Base-by-base conservation (phyloP, 30 jellyfish, hydroid and myxozoan species). In the Catostylus mosaicus region DNA sequence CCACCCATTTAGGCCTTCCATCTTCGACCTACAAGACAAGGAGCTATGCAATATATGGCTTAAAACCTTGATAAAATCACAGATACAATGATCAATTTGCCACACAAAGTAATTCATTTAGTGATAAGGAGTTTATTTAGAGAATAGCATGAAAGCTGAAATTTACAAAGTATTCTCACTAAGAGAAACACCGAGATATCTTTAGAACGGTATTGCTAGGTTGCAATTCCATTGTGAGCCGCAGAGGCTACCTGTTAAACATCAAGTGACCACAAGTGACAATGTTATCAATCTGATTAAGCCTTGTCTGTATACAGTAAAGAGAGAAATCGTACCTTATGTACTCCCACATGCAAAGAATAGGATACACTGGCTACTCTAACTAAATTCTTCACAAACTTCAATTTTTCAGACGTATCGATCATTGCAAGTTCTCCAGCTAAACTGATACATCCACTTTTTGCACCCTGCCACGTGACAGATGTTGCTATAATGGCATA, bases 1-100 rank as follows among this genome's bases (percentile, higher is more conserved):
- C 74, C 5, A 61, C 74, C 74, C 74, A 61, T 31, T 36, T 20
- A 4, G 74, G n/a, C 31, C 43, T 61, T 1, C 40, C 43, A 18
- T 18, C 74, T 8, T n/a, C 37, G 11, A 3, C 43, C 74, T 61
- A 43, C 74, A 61, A 61, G 29, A 61, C 3, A 26, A 56, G 6
- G 6, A 56, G 70, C 29, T 6, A 26, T 43, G 56, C 8, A 43
- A 8, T 43, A 16, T 43, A 43, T 6, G 12, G 56, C 8, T 6
- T 6, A 43, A 43, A 16, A 43, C 8, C 56, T 43, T 43, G n/a
- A n/a, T n/a, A n/a, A n/a, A n/a, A n/a, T n/a, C n/a, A n/a, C n/a
- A n/a, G n/a, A n/a, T n/a, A n/a, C n/a, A n/a, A n/a, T n/a, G n/a
- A n/a, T n/a, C n/a, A n/a, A n/a, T n/a, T n/a, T n/a, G n/a, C n/a